Percentiles rank a stretch among this genome's conserved stretches.
Conservation (phyloP, 2,797 vertebrate genomes). For the Pristis pectinata region DNA sequence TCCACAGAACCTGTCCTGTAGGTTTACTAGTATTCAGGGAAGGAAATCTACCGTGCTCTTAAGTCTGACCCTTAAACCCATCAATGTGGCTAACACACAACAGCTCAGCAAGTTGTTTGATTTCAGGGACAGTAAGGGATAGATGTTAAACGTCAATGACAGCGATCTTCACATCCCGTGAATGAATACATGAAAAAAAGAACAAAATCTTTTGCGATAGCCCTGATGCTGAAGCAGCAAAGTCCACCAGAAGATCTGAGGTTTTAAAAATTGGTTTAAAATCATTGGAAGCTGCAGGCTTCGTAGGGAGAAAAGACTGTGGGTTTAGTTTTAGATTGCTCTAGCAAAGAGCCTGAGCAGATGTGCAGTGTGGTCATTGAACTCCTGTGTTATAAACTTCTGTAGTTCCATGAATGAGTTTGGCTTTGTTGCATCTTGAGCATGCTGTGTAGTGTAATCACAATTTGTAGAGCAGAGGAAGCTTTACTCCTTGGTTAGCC, state of each 20-base stretch:
- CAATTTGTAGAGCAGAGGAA: neutral
- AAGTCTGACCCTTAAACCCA: too few species aligned
- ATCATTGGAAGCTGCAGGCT: neutral
- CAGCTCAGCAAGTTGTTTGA: too few species aligned
- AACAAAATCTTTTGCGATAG: too few species aligned
- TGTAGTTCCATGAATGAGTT: neutral
- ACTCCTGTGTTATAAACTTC: neutral
- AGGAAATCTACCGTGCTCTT: too few species aligned
- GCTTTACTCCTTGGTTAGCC: neutral
- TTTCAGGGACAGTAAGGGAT: neutral
- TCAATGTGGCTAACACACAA: too few species aligned
- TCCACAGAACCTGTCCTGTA: too few species aligned
- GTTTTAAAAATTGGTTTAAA: neutral
- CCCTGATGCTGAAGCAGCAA: neutral
- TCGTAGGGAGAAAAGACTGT: neutral
- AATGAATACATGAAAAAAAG: too few species aligned
- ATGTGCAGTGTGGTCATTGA: neutral
- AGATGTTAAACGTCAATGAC: too few species aligned
- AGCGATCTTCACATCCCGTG: too few species aligned
- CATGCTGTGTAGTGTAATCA: too few species aligned
- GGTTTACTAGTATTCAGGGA: too few species aligned
- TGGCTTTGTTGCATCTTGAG: neutral
- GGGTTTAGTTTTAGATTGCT: neutral
- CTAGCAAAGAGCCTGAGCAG: neutral
- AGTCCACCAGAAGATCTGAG: neutral